These are phyloP conservation scores for Neodiprion virginianus DNA, from an alignment of 1,140 invertebrate species.

Conservation along the genomic window DNA sequence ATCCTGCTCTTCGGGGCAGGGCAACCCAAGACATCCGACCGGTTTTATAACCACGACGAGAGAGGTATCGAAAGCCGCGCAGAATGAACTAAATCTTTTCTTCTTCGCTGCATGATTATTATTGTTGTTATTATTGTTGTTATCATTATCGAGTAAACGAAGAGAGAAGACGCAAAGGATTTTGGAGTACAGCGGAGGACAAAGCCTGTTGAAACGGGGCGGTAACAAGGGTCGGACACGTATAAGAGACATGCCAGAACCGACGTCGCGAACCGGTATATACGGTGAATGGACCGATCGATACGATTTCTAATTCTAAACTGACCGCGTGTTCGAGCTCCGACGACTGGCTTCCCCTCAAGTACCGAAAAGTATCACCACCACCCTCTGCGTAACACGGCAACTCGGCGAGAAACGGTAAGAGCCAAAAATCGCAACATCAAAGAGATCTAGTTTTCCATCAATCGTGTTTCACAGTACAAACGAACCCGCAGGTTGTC, in stretches of 20 bases:
- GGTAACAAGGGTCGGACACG: not conserved
- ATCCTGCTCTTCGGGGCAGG: constrained; percentile 8
- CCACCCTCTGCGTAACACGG: not conserved
- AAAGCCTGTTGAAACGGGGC: not conserved
- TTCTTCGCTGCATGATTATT: too few relatives aligned
- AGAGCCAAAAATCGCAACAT: too few relatives aligned
- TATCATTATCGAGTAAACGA: not conserved
- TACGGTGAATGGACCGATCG: not conserved
- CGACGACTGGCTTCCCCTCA: not conserved
- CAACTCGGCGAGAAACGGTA: too few relatives aligned
- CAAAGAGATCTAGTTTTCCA: too few relatives aligned
- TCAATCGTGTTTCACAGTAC: too few relatives aligned
- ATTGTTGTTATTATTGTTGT: too few relatives aligned
- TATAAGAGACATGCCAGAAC: not conserved
- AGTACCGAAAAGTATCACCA: not conserved
- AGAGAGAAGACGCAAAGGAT: not conserved
- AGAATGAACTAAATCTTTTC: too few relatives aligned
- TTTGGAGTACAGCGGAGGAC: not conserved
- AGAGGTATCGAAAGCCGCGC: too few relatives aligned
- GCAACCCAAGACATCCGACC: not conserved
- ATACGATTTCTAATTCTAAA: not conserved
- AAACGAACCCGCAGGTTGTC: not conserved
- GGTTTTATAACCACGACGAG: too few relatives aligned
- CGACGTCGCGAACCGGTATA: not conserved
- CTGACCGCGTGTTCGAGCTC: not conserved